phyloP scores from a whole-genome alignment of 2,113 vertebrate species.

The Lota lota region DNA sequence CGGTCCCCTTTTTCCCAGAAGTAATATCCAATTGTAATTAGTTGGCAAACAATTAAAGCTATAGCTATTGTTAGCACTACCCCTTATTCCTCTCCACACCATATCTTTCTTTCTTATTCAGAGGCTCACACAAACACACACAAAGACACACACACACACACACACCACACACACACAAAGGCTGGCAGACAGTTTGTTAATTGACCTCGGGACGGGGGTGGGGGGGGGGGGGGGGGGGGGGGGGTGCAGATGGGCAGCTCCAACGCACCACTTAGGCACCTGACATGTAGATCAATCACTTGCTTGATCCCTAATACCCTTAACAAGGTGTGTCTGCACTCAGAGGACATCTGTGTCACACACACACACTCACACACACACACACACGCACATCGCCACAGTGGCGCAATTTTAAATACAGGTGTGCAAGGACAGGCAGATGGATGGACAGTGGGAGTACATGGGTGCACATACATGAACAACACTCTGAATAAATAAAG shows the following conservation, averaged over 20 bases:
- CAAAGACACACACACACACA: neutral
- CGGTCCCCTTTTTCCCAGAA: too few relatives aligned
- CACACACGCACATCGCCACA: conserved; percentile 6
- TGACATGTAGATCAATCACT: conserved; percentile 73
- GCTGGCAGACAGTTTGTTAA: conserved; percentile 32
- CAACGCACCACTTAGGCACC: conserved; percentile 54
- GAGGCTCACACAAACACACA: too few relatives aligned
- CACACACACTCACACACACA: conserved; percentile 11
- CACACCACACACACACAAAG: neutral
- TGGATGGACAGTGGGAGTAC: neutral
- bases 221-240: conserved; percentile 7
- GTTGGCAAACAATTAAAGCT: too few relatives aligned
- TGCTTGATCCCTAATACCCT: conserved; percentile 63
- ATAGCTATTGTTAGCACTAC: too few relatives aligned
- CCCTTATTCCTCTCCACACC: too few relatives aligned
- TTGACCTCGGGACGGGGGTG: conserved; percentile 50
- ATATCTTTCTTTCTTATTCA: too few relatives aligned
- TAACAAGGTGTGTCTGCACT: conserved; percentile 60
- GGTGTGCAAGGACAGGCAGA: neutral
- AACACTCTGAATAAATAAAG: neutral
- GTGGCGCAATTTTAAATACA: neutral
- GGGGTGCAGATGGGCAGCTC: conserved; percentile 33
- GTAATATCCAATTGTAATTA: too few relatives aligned
- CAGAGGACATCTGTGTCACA: conserved; percentile 54
- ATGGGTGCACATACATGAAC: neutral